Conservation (phyloP, 2,797 vertebrate genomes). For the Pagetopsis macropterus region DNA sequence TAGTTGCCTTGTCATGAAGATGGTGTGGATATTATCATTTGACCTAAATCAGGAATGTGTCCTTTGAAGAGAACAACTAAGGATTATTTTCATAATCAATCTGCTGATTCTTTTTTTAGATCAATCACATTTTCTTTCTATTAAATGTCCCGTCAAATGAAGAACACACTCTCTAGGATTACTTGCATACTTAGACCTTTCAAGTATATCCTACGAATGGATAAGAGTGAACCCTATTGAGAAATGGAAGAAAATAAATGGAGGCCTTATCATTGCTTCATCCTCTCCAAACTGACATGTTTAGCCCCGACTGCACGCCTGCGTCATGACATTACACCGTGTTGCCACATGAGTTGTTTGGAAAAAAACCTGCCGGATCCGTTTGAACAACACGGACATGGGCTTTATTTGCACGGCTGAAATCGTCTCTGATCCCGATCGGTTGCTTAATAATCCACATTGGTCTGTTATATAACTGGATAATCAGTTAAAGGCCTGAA, state of each 20-base stretch:
- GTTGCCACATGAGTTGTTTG: conserved; percentile 22
- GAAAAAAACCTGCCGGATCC: conserved; percentile 18
- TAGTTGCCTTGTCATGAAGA: conserved; percentile 3
- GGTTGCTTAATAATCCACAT: conserved; percentile 32
- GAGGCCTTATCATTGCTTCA: not conserved
- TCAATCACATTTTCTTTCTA: not conserved
- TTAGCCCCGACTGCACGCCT: conserved; percentile 10
- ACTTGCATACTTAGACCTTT: conserved; percentile 3
- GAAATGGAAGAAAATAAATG: not conserved
- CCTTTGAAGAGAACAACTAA: no score
- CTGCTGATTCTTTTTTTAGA: no score
- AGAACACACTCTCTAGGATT: not conserved
- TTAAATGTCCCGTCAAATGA: not conserved
- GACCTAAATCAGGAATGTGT: not conserved
- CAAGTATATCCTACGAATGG: not conserved
- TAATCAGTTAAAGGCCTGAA: conserved; percentile 41
- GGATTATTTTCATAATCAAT: no score
- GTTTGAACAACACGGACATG: conserved; percentile 16
- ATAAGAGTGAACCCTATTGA: not conserved
- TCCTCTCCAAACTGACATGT: conserved; percentile 21
- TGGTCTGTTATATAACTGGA: conserved; percentile 46
- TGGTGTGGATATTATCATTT: not conserved
- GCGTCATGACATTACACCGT: conserved; percentile 19
- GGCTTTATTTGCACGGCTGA: conserved; percentile 29
- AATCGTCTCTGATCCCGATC: conserved; percentile 21